phyloP scores from a whole-genome alignment of 2,797 vertebrate genomes.

The Chaunax sp. region DNA sequence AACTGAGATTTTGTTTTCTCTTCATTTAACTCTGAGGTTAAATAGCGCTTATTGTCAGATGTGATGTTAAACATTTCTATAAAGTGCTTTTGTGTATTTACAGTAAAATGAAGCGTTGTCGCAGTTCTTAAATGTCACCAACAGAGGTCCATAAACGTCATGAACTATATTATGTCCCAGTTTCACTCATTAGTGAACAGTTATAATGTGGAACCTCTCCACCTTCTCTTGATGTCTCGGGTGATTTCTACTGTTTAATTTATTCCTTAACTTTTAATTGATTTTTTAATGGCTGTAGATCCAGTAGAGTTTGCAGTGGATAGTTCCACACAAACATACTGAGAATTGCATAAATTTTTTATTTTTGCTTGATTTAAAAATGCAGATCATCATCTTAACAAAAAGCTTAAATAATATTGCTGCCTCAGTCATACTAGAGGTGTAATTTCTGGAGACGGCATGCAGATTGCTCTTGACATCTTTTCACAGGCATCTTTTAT shows the following conservation, averaged over 20 bases:
- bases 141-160: slow-evolving; percentile 45
- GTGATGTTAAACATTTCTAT: too few relatives aligned
- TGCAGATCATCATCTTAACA: neutral
- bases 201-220: neutral
- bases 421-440: neutral
- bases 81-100: slow-evolving; percentile 21
- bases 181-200: neutral
- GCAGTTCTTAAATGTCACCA: slow-evolving; percentile 31
- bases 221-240: neutral
- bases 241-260: neutral
- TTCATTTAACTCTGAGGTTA: too few relatives aligned
- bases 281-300: neutral
- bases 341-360: neutral
- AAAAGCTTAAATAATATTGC: neutral
- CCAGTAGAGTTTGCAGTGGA: neutral
- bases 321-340: neutral
- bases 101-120: too few relatives aligned
- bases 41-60: too few relatives aligned
- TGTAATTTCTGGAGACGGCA: neutral
- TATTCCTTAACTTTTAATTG: neutral
- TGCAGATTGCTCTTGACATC: neutral
- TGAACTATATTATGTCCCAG: neutral
- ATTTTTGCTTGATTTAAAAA: neutral
- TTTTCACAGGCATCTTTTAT: neutral
- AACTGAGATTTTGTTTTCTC: too few relatives aligned